Evolutionary conservation across 2,888 invertebrate genomes (phyloP).

Genomic region (Andrena camellia): DNA sequence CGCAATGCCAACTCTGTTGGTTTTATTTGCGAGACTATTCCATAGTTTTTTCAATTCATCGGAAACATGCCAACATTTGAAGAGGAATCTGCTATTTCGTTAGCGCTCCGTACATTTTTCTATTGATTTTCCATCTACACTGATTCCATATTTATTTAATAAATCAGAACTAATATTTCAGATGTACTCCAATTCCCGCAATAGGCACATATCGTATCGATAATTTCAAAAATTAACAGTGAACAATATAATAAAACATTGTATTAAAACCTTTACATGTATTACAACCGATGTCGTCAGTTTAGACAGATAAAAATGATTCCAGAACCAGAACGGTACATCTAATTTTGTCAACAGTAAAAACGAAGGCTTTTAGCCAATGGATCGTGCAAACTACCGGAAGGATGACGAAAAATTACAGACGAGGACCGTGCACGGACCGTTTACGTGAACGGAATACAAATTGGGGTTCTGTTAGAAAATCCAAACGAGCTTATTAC

Average conservation of each 20-base stretch:
- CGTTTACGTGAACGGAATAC: neutral
- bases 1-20: neutral
- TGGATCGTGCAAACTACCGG: neutral
- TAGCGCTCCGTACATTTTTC: slow-evolving; percentile 1
- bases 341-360: neutral
- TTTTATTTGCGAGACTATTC: neutral
- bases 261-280: neutral
- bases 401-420: neutral
- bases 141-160: neutral
- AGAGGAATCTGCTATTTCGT: slow-evolving; percentile 21
- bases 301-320: neutral
- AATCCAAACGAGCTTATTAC: slow-evolving; percentile 2
- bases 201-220: neutral
- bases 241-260: neutral
- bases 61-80: neutral
- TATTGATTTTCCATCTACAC: slow-evolving; percentile 16
- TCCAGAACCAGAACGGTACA: neutral
- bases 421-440: neutral
- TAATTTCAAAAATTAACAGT: slow-evolving; percentile 1
- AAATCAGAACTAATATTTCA: slow-evolving; percentile 11
- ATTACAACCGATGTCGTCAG: neutral
- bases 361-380: neutral
- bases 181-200: neutral
- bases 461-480: neutral
- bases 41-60: neutral